Evolutionary conservation across 1,140 invertebrate genomes (phyloP), one percentile per base, ranked within the genome.

Genomic region (Platyscapa corneri): DNA sequence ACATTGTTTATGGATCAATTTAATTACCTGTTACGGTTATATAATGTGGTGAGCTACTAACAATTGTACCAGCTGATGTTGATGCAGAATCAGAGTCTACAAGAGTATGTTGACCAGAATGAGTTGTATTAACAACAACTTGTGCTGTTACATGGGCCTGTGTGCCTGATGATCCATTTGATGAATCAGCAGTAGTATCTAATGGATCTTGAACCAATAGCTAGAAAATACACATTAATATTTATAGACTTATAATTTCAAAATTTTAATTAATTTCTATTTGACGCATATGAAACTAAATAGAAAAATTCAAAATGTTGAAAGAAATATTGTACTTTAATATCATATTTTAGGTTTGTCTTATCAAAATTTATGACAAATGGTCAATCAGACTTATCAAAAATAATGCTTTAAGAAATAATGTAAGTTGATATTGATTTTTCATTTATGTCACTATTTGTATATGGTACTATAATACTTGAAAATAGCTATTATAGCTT

Each of bases 11-110:
- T 39, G 2, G 42, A 27, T n/a, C 1, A 53, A 53, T 53, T 53
- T 30, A 86, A 77, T 87, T 90, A 94, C 94, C 94, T 91, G 94
- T 94, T 77, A 94, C 94, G 79, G 94, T 94, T 75, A 94, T 94
- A 81, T 94, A 94, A 83, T 94, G 94, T 23, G 94, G 93, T 30
- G 94, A 94, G 77, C 92, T 93, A 88, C 90, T 91, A 77, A 93
- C 92, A 46, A 93, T 93, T 30, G 92, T 92, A 8, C 92, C 92
- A 70, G 92, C 86, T 8, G 92, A 92, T 34, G 92, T 92, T 10
- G 93, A 93, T n/a, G 92, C 92, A 30, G 90, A 88, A 87, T 93
- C 93, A 16, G 92, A 91, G 87, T 93, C 92, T 49, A 93, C 92
- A 14, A 93, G 89, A 18, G 91, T 87, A 56, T 93, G 93, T 56